Percentiles rank a stretch among this genome's conserved stretches.
These are phyloP conservation scores for Calcarius lapponicus DNA, from an alignment of 2,797 vertebrate species.

Conservation along the genomic window DNA sequence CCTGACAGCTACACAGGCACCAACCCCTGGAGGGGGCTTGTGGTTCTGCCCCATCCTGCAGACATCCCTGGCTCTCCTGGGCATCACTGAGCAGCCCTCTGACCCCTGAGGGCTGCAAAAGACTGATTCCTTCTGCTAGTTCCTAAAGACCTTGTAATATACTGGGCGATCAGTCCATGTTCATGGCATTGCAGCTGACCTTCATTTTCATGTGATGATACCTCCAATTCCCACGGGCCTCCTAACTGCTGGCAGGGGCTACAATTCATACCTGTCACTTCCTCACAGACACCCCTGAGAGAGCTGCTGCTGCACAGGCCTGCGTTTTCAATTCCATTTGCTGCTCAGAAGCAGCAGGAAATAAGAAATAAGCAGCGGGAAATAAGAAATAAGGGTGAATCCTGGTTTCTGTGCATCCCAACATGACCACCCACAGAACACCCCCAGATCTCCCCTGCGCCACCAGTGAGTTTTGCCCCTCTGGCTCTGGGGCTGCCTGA, in stretches of 20 bases:
- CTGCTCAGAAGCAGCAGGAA: background rate
- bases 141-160: constrained; percentile 21
- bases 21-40: fast-evolving
- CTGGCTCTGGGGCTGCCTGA: background rate
- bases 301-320: background rate
- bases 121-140: background rate
- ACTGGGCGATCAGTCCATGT: background rate
- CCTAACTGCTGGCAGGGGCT: constrained; percentile 10
- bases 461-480: background rate
- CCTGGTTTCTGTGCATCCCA: background rate
- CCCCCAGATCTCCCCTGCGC: background rate
- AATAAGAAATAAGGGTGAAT: background rate
- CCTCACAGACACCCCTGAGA: background rate
- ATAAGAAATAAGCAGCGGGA: background rate
- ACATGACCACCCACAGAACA: fast-evolving
- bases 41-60: background rate
- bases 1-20: background rate
- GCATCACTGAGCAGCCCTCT: background rate
- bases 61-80: background rate
- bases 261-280: constrained; percentile 42
- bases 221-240: background rate
- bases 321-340: background rate
- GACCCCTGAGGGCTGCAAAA: fast-evolving
- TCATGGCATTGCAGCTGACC: background rate
- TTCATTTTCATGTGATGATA: constrained; percentile 35